These are phyloP conservation scores for Bombus difficillimus DNA, from an alignment of 1,140 invertebrate genomes.

Conservation along the genomic window DNA sequence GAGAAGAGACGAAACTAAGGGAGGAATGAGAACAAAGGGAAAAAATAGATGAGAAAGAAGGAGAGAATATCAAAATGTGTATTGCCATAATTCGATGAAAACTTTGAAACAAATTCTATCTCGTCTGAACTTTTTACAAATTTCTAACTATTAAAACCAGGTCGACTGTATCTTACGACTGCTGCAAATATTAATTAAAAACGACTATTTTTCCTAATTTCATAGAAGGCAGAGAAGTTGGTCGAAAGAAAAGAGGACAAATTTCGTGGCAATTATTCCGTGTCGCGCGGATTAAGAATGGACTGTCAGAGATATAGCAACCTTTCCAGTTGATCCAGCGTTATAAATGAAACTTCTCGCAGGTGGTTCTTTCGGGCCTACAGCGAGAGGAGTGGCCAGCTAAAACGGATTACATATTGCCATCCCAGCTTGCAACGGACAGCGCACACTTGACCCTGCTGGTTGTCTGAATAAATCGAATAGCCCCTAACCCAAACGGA, in stretches of 20 bases:
- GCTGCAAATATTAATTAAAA: no score
- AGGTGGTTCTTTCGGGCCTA: conserved; percentile 40
- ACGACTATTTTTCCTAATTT: neutral
- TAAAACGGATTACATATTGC: conserved; percentile 76
- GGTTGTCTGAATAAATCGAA: conserved; percentile 71
- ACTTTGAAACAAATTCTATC: no score
- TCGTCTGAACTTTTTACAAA: no score
- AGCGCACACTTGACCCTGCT: conserved; percentile 63
- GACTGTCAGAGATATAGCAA: neutral
- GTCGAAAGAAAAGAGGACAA: neutral
- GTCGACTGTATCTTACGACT: no score
- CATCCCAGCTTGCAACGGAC: conserved; percentile 65
- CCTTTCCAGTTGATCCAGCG: neutral
- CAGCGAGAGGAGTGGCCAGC: conserved; percentile 21
- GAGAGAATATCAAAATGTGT: no score
- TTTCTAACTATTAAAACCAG: no score
- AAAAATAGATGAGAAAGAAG: neutral
- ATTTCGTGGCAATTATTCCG: conserved; percentile 14
- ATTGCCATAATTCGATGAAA: no score
- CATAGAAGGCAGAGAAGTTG: neutral
- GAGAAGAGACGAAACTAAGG: neutral
- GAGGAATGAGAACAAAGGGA: neutral
- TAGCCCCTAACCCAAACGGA: conserved; percentile 61
- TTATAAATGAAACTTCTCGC: conserved; percentile 54
- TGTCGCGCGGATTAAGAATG: neutral